These are phyloP conservation scores for Verasper variegatus DNA, from an alignment of 2,113 vertebrate species.

Conservation along the genomic window DNA sequence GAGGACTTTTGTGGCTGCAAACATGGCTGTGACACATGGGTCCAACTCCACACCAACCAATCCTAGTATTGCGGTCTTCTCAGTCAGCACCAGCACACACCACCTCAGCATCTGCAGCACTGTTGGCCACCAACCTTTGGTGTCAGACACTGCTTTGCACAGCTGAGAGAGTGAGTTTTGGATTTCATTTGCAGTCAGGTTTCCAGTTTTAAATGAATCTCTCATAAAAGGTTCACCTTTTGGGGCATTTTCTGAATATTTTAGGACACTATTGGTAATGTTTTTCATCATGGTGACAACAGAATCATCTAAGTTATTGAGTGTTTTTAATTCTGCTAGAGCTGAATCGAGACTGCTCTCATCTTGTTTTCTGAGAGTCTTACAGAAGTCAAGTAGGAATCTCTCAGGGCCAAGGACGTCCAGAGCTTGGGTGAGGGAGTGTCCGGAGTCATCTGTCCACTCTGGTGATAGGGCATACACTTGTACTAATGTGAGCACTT, in stretches of 20 bases:
- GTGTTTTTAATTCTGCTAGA: conserved; percentile 13
- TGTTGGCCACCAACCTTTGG: too few species aligned
- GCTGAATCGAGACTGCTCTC: background rate
- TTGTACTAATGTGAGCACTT: conserved; percentile 13
- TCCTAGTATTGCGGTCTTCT: too few species aligned
- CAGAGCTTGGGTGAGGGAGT: background rate
- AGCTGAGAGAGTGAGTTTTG: too few species aligned
- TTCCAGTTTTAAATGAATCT: too few species aligned
- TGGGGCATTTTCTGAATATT: too few species aligned
- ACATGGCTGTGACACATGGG: conserved; percentile 31
- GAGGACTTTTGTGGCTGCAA: too few species aligned
- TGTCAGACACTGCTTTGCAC: too few species aligned
- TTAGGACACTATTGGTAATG: background rate
- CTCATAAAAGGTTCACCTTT: too few species aligned
- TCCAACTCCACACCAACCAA: conserved; percentile 18
- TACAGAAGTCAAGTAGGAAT: conserved; percentile 9
- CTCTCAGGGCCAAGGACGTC: background rate
- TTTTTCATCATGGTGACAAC: conserved; percentile 16
- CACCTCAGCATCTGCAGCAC: too few species aligned
- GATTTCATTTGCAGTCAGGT: too few species aligned
- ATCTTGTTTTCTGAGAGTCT: conserved; percentile 5
- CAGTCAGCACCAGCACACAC: background rate
- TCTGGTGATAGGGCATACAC: conserved; percentile 13
- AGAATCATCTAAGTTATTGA: conserved; percentile 8
- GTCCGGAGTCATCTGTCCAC: conserved; percentile 6